Conservation (phyloP, 2,797 vertebrate genomes). For the Bradypodion ventrale region DNA sequence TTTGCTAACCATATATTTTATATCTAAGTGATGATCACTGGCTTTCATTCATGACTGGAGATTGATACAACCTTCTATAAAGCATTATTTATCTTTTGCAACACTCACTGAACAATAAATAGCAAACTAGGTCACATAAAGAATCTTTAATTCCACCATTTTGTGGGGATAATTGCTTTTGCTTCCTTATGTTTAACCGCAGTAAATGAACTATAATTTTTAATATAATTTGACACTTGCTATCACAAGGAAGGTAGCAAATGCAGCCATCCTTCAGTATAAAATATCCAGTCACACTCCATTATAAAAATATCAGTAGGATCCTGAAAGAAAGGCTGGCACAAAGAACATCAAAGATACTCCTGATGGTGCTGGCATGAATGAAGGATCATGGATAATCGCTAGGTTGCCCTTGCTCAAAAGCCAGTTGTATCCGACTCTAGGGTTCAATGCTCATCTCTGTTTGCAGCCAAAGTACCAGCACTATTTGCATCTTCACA, state of each 20-base stretch:
- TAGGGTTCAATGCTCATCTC: no score
- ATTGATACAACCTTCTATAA: slow-evolving; percentile 70
- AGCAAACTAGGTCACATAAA: slow-evolving; percentile 74
- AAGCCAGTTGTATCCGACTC: no score
- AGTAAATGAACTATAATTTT: slow-evolving; percentile 80
- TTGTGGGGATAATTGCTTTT: slow-evolving; percentile 80
- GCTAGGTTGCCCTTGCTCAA: no score
- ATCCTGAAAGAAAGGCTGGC: background rate
- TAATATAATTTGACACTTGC: slow-evolving; percentile 76
- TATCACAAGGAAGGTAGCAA: slow-evolving; percentile 72
- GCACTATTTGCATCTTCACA: no score
- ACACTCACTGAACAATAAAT: slow-evolving; percentile 77
- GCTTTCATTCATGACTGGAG: slow-evolving; percentile 71
- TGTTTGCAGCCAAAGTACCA: no score
- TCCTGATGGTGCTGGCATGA: background rate
- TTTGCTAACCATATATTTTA: slow-evolving; percentile 73
- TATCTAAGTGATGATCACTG: slow-evolving; percentile 75
- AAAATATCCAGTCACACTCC: slow-evolving; percentile 1
- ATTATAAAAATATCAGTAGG: background rate
- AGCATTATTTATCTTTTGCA: slow-evolving; percentile 77
- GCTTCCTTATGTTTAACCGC: slow-evolving; percentile 78
- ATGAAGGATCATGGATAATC: background rate
- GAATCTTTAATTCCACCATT: slow-evolving; percentile 80
- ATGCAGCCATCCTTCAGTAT: slow-evolving; percentile 15
- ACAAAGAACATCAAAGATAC: background rate